These are phyloP conservation scores for Asobara japonica DNA, from an alignment of 1,140 invertebrate species.

Conservation along the genomic window DNA sequence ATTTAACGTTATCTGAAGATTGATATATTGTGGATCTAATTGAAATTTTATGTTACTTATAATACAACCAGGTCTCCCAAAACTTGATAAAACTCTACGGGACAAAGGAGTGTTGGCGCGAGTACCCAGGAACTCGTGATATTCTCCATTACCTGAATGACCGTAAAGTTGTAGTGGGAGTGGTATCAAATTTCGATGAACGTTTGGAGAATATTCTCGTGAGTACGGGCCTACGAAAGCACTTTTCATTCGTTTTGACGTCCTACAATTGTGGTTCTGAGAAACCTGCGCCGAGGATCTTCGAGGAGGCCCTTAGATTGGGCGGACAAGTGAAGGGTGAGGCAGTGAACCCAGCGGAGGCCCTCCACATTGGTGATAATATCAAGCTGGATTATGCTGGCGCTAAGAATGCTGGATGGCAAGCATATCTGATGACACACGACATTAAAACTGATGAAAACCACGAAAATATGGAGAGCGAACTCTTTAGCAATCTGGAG, in stretches of 20 bases:
- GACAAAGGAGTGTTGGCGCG: constrained; percentile 77
- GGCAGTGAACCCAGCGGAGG: constrained; percentile 69
- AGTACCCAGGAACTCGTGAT: constrained; percentile 71
- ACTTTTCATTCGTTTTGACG: constrained; percentile 83
- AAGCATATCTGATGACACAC: constrained; percentile 72
- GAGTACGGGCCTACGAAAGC: constrained; percentile 72
- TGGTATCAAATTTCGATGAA: constrained; percentile 91
- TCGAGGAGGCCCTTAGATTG: constrained; percentile 73
- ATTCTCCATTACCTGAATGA: constrained; percentile 71
- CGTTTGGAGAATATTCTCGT: constrained; percentile 75
- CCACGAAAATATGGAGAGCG: constrained; percentile 9
- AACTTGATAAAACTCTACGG: constrained; percentile 68
- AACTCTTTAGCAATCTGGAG: constrained; percentile 45
- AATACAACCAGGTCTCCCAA: constrained; percentile 52
- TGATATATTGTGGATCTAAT: not conserved
- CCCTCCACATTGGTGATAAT: constrained; percentile 86
- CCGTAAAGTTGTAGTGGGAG: constrained; percentile 71
- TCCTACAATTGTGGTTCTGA: constrained; percentile 78
- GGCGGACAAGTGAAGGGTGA: constrained; percentile 47
- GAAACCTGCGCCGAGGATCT: constrained; percentile 82
- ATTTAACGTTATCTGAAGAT: no score
- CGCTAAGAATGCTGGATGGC: constrained; percentile 79
- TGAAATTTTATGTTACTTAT: not conserved
- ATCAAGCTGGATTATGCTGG: constrained; percentile 80
- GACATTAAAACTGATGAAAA: constrained; percentile 43